Evolutionary conservation across 2,797 vertebrate species (phyloP).

Genomic region (Smutsia gigantea): DNA sequence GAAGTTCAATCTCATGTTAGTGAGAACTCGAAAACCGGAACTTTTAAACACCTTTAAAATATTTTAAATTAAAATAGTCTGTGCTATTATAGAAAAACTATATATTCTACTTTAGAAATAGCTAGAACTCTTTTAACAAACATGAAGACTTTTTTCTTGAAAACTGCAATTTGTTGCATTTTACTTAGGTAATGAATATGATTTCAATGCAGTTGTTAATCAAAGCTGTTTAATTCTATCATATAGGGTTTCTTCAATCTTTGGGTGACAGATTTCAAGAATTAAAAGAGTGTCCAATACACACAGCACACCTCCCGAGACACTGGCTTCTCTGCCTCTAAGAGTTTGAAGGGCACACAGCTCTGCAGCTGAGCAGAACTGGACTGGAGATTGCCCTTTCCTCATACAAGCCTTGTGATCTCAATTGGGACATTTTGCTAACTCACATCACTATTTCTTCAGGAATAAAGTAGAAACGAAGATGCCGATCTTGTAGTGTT

Average conservation of each 20-base stretch:
- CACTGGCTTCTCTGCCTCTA: background rate
- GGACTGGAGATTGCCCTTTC: background rate
- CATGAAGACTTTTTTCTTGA: background rate
- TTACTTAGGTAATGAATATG: background rate
- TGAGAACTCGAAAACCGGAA: constrained; percentile 38
- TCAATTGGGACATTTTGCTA: background rate
- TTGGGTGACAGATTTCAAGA: background rate
- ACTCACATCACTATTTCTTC: background rate
- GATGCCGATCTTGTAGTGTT: background rate
- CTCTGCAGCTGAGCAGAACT: background rate
- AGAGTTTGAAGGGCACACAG: background rate
- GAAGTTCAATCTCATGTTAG: background rate
- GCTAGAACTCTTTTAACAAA: background rate
- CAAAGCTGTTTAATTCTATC: background rate
- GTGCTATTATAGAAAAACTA: background rate
- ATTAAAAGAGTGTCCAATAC: background rate
- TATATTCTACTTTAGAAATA: constrained; percentile 19
- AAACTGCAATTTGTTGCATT: background rate
- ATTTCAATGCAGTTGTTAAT: background rate
- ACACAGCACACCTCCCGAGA: rapidly evolving
- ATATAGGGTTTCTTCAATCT: background rate
- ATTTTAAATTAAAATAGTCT: background rate
- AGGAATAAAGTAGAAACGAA: background rate
- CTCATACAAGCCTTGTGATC: background rate
- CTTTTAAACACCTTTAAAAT: background rate